Evolutionary conservation across 2,113 vertebrate species (phyloP), one percentile per base, ranked within the genome.

Genomic region (Leuciscus idus): DNA sequence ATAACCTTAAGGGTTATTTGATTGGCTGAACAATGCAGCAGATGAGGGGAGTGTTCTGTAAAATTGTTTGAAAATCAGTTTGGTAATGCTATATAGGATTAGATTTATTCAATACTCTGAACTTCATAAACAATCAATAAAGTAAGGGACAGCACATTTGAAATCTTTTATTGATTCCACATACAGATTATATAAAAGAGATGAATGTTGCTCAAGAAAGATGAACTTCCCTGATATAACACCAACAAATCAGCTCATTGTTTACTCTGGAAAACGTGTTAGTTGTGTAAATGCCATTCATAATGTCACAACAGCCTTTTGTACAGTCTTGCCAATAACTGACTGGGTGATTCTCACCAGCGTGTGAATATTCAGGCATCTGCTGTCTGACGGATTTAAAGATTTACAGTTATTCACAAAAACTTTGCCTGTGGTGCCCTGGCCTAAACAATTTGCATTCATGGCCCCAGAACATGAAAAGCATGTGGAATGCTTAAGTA

Each of bases 31-130:
- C 66, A 36, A 70, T 36, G 8, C 39, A 43, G 8, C 3, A 70
- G 17, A 70, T 36, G 9, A 8, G 68, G 15, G 33, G 68, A 72
- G 4, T 43, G 33, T 11, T 72, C 4, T 39, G 33, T 72, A 68
- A 9, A 68, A 36, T 21, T 17, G 30, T 36, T 70, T 72, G 68
- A 72, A 10, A 72, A 70, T 70, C 33, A 21, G 7, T 70, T 70
- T 70, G 66, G 17, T 10, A 36, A 19, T 10, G 28, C 17, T 68
- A 39, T 11, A 50, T 48, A 81, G 8, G 64, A 64, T 26, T n/a
- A 48, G 59, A 81, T 55, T 83, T 21, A 83, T 68, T 68, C 62
- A 82, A 57, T 73, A 83, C 13, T 57, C 48, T 64, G 61, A 61
- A 68, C 62, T 68, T 82, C 19, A 17, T 52, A 33, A 10, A 10